phyloP scores from a whole-genome alignment of 1,140 invertebrate species.

The Trigoniulus corallinus region DNA sequence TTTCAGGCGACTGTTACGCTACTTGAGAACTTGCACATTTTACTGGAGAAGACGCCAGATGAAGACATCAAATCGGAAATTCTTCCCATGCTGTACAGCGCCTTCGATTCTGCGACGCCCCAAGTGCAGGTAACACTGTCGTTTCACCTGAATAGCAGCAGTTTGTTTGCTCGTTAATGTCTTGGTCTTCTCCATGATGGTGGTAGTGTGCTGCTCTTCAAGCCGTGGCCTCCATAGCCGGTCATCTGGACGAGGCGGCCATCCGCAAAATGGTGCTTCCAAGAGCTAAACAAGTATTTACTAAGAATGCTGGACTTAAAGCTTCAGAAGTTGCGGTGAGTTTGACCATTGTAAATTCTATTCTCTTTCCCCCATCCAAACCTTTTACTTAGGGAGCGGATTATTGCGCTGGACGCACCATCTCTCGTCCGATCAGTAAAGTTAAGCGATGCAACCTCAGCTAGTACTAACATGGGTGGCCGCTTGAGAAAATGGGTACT shows the following conservation, averaged over 20 bases:
- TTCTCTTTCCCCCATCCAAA: neutral
- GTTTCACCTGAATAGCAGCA: neutral
- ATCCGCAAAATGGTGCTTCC: slow-evolving; percentile 67
- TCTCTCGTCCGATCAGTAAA: no score
- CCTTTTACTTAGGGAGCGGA: no score
- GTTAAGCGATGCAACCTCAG: no score
- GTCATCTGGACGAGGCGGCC: slow-evolving; percentile 65
- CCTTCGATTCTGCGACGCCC: slow-evolving; percentile 77
- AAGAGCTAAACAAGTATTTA: slow-evolving; percentile 71
- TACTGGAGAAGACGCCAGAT: slow-evolving; percentile 67
- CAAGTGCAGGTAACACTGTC: slow-evolving; percentile 71
- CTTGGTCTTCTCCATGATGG: no score
- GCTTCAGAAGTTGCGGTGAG: neutral
- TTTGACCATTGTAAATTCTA: neutral
- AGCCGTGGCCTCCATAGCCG: slow-evolving; percentile 66
- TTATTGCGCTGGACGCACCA: no score
- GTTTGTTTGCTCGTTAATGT: neutral
- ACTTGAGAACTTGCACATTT: slow-evolving; percentile 77
- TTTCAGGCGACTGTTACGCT: slow-evolving; percentile 70
- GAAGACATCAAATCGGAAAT: slow-evolving; percentile 64
- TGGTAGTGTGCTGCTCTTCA: slow-evolving; percentile 75
- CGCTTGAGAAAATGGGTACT: no score
- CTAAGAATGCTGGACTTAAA: slow-evolving; percentile 45
- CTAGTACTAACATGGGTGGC: no score
- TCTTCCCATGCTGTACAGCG: slow-evolving; percentile 69